These are phyloP conservation scores for Petrolisthes manimaculis DNA, from an alignment of 2,888 invertebrate genomes.

Conservation along the genomic window DNA sequence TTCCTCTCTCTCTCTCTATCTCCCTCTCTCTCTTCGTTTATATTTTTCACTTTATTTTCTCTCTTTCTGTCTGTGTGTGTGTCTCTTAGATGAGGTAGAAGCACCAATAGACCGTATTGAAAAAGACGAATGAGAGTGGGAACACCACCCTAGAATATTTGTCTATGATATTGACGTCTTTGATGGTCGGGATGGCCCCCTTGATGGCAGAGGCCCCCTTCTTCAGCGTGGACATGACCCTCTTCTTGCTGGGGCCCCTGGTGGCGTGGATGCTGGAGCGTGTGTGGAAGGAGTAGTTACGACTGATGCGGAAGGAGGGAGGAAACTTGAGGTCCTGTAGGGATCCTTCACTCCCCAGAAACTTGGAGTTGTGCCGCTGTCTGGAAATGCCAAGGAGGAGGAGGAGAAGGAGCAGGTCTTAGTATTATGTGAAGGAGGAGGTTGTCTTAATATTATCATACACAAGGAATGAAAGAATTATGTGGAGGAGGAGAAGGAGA, in stretches of 20 bases:
- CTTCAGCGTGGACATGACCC: conserved; percentile 82
- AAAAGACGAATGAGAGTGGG: conserved; percentile 93
- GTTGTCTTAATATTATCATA: neutral
- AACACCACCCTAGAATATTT: conserved; percentile 96
- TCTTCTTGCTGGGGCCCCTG: conserved; percentile 66
- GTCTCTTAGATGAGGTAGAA: conserved; percentile 79
- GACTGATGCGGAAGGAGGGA: conserved; percentile 81
- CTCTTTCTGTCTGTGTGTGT: neutral
- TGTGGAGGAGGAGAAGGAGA: neutral
- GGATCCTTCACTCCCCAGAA: conserved; percentile 71
- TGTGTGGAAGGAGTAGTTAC: conserved; percentile 69
- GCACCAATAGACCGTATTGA: conserved; percentile 96
- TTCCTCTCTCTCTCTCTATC: too few species aligned
- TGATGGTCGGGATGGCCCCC: conserved; percentile 89
- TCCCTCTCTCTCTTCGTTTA: neutral
- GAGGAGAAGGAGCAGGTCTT: neutral
- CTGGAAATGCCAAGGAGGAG: conserved; percentile 22
- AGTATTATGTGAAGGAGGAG: neutral
- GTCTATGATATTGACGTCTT: conserved; percentile 97
- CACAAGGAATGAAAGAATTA: neutral
- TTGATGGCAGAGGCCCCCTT: conserved; percentile 88
- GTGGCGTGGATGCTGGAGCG: conserved; percentile 64
- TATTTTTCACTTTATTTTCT: neutral
- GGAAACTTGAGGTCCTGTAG: conserved; percentile 74
- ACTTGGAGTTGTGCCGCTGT: conserved; percentile 75